Base-by-base conservation (phyloP, 2,797 vertebrate species). In the Myotis findleyi region DNA sequence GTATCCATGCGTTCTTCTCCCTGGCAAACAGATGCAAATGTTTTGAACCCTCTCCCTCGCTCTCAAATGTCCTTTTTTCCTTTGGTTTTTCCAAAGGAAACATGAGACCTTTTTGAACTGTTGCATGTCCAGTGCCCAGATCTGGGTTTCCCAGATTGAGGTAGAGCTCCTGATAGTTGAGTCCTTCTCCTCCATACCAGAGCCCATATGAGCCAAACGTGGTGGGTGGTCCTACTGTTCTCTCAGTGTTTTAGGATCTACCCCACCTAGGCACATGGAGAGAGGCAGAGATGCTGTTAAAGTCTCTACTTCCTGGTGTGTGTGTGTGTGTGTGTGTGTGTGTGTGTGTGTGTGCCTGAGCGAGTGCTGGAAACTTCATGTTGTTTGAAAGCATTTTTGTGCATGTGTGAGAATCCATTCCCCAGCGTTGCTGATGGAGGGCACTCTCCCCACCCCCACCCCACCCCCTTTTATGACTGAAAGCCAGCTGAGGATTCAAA, bases 321-420 rank as follows among this genome's bases (percentile, higher is more conserved):
- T 38, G 38, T 38, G 38, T 38, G 33, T 33, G 33, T 33, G 38
- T 5, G 38, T 5, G 38, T 5, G 38, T 5, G 38, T 38, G 38
- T 38, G 38, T 38, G 38, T 38, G 66, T 87, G 0, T 14, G 44
- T 94, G 12, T 17, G 44, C 51, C 59, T 64, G 95, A 94, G 69
- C 57, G 41, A 71, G 97, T 97, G 97, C 97, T 97, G 97, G 98
- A 98, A 97, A 95, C 94, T 96, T 98, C 95, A 97, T 97, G 97
- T 97, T 68, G 14, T 97, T 98, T 98, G 97, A 98, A 97, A 68
- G 89, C 96, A 96, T 98, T 98, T 98, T 97, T 98, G 95, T 95
- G 49, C 0, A 0, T 81, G 90, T 94, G 95, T 33, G 68, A 97
- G 97, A 97, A 97, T 98, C 93, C 97, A 93, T 98, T 98, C 98